Evolutionary conservation across 1,140 invertebrate species (phyloP).

Genomic region (Phthorimaea operculella): DNA sequence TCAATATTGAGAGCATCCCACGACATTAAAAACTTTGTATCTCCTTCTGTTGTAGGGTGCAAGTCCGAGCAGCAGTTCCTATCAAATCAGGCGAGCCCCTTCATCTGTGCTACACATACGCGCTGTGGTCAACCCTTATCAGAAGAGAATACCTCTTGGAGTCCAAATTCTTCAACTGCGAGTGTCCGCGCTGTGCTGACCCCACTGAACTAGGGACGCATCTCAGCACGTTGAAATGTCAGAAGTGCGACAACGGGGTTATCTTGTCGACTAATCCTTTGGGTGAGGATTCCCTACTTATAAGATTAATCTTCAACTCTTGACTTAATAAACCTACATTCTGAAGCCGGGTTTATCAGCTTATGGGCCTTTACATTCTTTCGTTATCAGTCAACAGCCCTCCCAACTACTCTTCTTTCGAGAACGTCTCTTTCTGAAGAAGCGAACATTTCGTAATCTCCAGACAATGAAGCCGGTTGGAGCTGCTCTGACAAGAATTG

Average conservation of each 20-base stretch:
- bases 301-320: too few relatives aligned
- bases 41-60: slow-evolving; percentile 64
- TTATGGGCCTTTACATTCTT: too few relatives aligned
- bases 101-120: slow-evolving; percentile 80
- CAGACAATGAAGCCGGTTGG: slow-evolving; percentile 73
- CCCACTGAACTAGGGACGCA: slow-evolving; percentile 81
- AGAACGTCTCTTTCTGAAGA: too few relatives aligned
- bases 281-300: slow-evolving; percentile 58
- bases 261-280: slow-evolving; percentile 75
- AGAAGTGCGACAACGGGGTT: slow-evolving; percentile 77
- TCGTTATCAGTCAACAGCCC: too few relatives aligned
- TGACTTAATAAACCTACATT: too few relatives aligned
- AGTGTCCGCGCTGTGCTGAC: slow-evolving; percentile 78
- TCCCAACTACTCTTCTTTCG: too few relatives aligned
- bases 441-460: slow-evolving; percentile 6
- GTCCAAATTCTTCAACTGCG: slow-evolving; percentile 82
- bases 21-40: too few relatives aligned
- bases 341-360: too few relatives aligned
- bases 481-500: slow-evolving; percentile 75
- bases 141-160: slow-evolving; percentile 76
- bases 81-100: slow-evolving; percentile 74
- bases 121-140: slow-evolving; percentile 78
- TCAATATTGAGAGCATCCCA: too few relatives aligned
- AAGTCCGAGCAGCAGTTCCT: slow-evolving; percentile 74
- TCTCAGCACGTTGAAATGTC: slow-evolving; percentile 80